Percentiles rank a stretch among this genome's conserved stretches.
Conservation (phyloP, 2,888 invertebrate genomes). For the Watsonalla binaria region DNA sequence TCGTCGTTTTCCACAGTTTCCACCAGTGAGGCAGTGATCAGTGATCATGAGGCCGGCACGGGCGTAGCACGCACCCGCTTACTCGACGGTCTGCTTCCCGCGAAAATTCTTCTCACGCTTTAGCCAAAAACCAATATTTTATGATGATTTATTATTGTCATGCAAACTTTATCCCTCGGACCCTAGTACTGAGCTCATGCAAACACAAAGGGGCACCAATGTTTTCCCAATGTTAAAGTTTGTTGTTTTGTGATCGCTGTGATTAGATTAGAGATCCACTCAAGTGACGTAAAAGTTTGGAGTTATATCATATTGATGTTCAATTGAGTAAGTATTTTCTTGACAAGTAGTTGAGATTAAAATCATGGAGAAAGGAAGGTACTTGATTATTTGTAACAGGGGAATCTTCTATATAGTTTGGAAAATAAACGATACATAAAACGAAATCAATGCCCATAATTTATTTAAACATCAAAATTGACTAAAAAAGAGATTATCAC, state of each 20-base stretch:
- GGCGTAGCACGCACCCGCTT: constrained; percentile 41
- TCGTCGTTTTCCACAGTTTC: background rate
- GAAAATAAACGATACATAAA: too few relatives aligned
- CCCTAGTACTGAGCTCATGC: constrained; percentile 24
- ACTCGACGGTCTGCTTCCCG: constrained; percentile 23
- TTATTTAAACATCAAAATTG: too few relatives aligned
- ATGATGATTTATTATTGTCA: constrained; percentile 42
- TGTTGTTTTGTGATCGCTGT: constrained; percentile 29
- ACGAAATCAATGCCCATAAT: too few relatives aligned
- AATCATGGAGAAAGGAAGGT: background rate
- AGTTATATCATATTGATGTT: constrained; percentile 7
- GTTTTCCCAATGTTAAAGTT: constrained; percentile 10
- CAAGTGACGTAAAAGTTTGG: constrained; percentile 27
- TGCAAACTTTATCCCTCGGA: constrained; percentile 28
- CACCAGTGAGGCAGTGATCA: constrained; percentile 10
- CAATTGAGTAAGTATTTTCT: constrained; percentile 21
- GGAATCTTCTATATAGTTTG: too few relatives aligned
- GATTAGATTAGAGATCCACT: constrained; percentile 21
- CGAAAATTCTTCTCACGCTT: constrained; percentile 38
- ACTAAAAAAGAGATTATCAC: too few relatives aligned
- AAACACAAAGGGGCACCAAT: constrained; percentile 22
- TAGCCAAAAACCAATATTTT: constrained; percentile 29
- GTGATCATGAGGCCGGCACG: constrained; percentile 49
- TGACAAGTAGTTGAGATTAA: background rate
- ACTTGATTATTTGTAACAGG: background rate